Evolutionary conservation across 2,113 vertebrate species (phyloP).

Genomic region (Trogon surrucura): DNA sequence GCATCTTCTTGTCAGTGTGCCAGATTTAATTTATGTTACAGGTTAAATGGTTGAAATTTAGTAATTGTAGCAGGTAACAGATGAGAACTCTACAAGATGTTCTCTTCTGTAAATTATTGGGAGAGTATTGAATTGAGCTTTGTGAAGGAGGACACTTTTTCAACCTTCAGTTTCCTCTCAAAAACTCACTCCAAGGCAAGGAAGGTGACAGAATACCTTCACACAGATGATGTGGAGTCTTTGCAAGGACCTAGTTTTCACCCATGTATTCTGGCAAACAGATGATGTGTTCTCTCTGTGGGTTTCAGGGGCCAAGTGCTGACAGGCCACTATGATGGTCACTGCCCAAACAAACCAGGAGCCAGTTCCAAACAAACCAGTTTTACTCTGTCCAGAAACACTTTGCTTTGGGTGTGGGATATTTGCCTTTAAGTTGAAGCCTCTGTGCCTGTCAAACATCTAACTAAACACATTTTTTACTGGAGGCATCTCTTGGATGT

Average conservation of each 20-base stretch:
- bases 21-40: neutral
- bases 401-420: neutral
- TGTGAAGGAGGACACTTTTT: neutral
- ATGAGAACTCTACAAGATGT: neutral
- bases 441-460: neutral
- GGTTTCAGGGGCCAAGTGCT: neutral
- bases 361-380: neutral
- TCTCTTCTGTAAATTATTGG: neutral
- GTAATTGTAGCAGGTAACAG: neutral
- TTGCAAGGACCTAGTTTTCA: neutral
- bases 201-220: neutral
- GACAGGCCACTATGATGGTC: neutral
- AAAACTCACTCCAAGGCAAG: neutral
- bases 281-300: accelerated
- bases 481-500: neutral
- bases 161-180: neutral
- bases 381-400: neutral
- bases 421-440: neutral
- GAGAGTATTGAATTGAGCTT: neutral
- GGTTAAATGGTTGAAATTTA: neutral
- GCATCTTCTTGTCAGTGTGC: neutral
- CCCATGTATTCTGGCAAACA: neutral
- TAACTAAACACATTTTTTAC: neutral
- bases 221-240: neutral
- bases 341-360: neutral